These are phyloP conservation scores for silkworm (Bombyx mori) DNA, from an alignment of 1,140 invertebrate genomes.

Conservation along the genomic window DNA sequence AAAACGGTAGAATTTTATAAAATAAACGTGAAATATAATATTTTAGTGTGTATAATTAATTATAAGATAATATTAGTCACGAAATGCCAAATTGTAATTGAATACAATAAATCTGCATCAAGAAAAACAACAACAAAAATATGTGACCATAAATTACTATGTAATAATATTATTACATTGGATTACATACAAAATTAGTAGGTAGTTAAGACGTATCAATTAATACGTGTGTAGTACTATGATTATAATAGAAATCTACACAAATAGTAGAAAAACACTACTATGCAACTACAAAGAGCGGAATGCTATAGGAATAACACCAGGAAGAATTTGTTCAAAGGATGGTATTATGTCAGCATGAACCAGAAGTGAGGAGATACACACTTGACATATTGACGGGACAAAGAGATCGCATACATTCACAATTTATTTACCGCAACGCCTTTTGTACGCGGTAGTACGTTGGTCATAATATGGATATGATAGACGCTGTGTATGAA, in stretches of 20 bases:
- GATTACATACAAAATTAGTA: neutral
- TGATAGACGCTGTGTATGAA: too few relatives aligned
- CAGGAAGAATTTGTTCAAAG: neutral
- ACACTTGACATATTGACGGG: conserved; percentile 58
- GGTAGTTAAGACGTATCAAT: neutral
- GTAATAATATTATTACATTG: neutral
- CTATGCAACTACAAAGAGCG: neutral
- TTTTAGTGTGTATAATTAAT: too few relatives aligned
- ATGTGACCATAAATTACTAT: neutral
- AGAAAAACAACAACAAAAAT: too few relatives aligned
- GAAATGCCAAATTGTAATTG: too few relatives aligned
- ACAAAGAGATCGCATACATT: conserved; percentile 48
- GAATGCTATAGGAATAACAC: too few relatives aligned
- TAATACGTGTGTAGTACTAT: neutral
- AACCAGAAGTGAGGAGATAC: conserved; percentile 24
- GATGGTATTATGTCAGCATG: conserved; percentile 37
- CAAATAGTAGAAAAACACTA: too few relatives aligned
- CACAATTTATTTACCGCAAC: conserved; percentile 48
- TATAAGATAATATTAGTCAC: too few relatives aligned
- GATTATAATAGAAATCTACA: conserved; percentile 1
- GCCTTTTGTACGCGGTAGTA: neutral
- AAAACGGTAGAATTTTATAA: too few relatives aligned
- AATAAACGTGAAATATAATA: too few relatives aligned
- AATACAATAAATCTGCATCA: too few relatives aligned
- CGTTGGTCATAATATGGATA: too few relatives aligned